These are phyloP conservation scores for Physocephala rufipes DNA, from an alignment of 2,888 invertebrate genomes.

Conservation along the genomic window DNA sequence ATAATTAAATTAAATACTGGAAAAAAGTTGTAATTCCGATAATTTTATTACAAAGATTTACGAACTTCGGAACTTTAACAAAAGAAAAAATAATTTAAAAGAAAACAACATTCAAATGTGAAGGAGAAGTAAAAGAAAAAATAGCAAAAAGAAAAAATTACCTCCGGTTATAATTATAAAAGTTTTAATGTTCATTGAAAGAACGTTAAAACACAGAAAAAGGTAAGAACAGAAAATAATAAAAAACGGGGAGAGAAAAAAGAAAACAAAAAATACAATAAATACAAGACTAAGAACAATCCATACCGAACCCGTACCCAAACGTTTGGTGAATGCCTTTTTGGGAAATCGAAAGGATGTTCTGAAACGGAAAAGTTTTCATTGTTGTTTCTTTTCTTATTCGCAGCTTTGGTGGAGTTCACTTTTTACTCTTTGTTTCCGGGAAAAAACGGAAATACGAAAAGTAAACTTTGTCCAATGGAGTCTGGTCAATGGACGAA, in stretches of 20 bases:
- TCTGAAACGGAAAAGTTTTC: background rate
- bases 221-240: background rate
- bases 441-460: conserved; percentile 2
- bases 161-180: conserved; percentile 16
- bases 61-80: background rate
- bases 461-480: no score
- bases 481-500: no score
- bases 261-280: background rate
- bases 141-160: conserved; percentile 7
- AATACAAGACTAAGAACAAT: no score
- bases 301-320: no score
- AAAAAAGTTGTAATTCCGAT: no score
- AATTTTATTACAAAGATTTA: background rate
- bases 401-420: background rate
- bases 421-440: background rate
- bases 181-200: conserved; percentile 8
- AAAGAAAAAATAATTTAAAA: background rate
- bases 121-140: background rate
- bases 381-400: background rate
- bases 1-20: no score
- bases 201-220: background rate
- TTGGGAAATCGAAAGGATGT: conserved; percentile 4
- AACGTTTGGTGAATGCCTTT: conserved; percentile 2
- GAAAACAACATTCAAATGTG: conserved; percentile 2
- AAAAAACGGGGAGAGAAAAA: background rate